A percentile compares a stretch with the other conserved stretches of the same genome.
These are phyloP conservation scores for Drosophila prolongata DNA, from an alignment of 2,888 invertebrate species.

Conservation along the genomic window DNA sequence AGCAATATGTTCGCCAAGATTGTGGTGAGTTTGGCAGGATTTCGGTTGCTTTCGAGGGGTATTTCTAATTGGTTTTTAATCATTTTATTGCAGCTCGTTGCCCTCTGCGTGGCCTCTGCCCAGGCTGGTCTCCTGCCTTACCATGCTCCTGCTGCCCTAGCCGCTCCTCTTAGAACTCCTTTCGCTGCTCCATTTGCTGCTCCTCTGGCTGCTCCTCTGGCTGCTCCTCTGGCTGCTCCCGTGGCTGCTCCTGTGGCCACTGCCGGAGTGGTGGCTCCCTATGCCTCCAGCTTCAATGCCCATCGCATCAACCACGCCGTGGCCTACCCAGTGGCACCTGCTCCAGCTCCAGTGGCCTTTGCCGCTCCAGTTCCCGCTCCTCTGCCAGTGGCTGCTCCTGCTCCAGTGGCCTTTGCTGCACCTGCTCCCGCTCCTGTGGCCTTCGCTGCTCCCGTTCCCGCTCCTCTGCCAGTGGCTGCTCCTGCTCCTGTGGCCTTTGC, in stretches of 20 bases:
- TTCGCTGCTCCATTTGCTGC: slow-evolving; percentile 39
- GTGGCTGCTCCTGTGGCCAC: slow-evolving; percentile 66
- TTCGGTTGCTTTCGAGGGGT: not conserved
- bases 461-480: slow-evolving; percentile 59
- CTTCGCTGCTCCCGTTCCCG: slow-evolving; percentile 52
- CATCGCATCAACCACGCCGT: slow-evolving; percentile 91
- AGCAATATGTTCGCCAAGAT: slow-evolving; percentile 80
- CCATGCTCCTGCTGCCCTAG: slow-evolving; percentile 83
- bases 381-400: slow-evolving; percentile 38
- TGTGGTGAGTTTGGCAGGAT: slow-evolving; percentile 71
- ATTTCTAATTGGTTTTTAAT: not conserved
- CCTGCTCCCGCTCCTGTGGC: slow-evolving; percentile 45
- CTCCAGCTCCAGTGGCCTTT: slow-evolving; percentile 30
- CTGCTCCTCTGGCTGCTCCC: slow-evolving; percentile 43
- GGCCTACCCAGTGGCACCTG: slow-evolving; percentile 48
- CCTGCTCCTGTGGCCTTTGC: slow-evolving; percentile 48
- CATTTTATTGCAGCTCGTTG: slow-evolving; percentile 68
- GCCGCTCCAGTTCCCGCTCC: slow-evolving; percentile 46
- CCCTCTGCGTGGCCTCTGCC: slow-evolving; percentile 77
- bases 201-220: slow-evolving; percentile 37
- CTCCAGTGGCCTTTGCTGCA: slow-evolving; percentile 34
- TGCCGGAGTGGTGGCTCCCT: slow-evolving; percentile 87
- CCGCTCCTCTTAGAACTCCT: slow-evolving; percentile 45
- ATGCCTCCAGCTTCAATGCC: slow-evolving; percentile 91
- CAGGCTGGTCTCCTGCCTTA: slow-evolving; percentile 84